Percentiles rank a stretch among this genome's conserved stretches.
Conservation (phyloP, 2,113 vertebrate genomes). For the Chinchilla lanigera region DNA sequence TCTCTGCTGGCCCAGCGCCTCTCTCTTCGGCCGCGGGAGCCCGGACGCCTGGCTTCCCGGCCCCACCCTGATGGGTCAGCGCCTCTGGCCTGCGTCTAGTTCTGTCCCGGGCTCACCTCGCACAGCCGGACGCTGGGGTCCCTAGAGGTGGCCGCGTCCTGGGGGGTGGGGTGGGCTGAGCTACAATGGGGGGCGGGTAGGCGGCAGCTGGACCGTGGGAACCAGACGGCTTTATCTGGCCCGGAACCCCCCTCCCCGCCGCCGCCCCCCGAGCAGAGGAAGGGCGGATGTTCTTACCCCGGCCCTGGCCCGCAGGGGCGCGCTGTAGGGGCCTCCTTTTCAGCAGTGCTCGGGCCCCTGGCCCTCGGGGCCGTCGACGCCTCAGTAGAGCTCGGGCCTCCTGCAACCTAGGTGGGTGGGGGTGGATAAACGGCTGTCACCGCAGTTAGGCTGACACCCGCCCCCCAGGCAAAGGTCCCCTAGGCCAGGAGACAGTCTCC, state of each 20-base stretch:
- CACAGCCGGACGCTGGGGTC: slow-evolving; percentile 70
- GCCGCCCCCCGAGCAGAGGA: slow-evolving; percentile 30
- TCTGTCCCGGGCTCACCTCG: slow-evolving; percentile 80
- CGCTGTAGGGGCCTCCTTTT: slow-evolving; percentile 69
- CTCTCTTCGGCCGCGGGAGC: slow-evolving; percentile 63
- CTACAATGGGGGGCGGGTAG: slow-evolving; percentile 57
- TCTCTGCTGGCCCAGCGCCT: slow-evolving; percentile 53
- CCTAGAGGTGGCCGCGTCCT: slow-evolving; percentile 69
- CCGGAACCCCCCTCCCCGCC: slow-evolving; percentile 60
- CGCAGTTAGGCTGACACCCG: not conserved
- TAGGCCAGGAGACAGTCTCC: not conserved
- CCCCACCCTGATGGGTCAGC: slow-evolving; percentile 78
- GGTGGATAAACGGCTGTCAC: slow-evolving; percentile 4
- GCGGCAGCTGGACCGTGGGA: slow-evolving; percentile 76
- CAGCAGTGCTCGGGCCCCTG: slow-evolving; percentile 71
- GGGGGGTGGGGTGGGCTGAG: slow-evolving; percentile 40
- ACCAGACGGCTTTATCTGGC: slow-evolving; percentile 83
- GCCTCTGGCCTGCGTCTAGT: slow-evolving; percentile 71
- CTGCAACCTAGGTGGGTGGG: slow-evolving; percentile 81
- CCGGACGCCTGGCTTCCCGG: slow-evolving; percentile 77
- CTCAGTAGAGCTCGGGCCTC: slow-evolving; percentile 86
- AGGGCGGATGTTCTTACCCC: slow-evolving; percentile 79
- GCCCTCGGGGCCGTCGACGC: slow-evolving; percentile 78
- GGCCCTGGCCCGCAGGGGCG: slow-evolving; percentile 61
- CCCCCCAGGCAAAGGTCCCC: not conserved